Percentiles rank a stretch among this genome's conserved stretches.
Evolutionary conservation across 92 coral and sea anemone genomes (phyloP).

Genomic region (Hydrozoanthus gracilis): DNA sequence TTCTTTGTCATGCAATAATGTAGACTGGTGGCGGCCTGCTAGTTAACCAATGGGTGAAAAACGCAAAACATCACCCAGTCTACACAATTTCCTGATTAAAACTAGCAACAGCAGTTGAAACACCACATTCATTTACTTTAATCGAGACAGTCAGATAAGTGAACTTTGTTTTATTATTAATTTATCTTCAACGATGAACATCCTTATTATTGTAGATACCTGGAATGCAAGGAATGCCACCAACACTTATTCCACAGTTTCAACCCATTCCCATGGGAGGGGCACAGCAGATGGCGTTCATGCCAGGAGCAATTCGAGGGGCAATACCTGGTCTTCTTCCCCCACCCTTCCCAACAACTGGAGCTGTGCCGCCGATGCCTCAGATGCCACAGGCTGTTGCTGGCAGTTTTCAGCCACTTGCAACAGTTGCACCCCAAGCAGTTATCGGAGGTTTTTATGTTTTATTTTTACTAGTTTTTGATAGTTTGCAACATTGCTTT

Average conservation of each 20-base stretch:
- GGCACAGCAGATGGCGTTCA: slow-evolving; percentile 40
- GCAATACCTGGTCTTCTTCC: slow-evolving; percentile 22
- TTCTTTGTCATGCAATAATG: no score
- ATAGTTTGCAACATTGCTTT: no score
- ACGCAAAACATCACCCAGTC: no score
- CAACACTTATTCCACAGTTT: slow-evolving; percentile 57
- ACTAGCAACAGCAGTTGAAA: no score
- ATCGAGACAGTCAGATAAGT: no score
- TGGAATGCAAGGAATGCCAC: slow-evolving; percentile 73
- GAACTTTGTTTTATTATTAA: no score
- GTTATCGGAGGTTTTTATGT: slow-evolving; percentile 63
- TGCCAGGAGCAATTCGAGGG: slow-evolving; percentile 19
- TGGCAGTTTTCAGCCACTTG: slow-evolving; percentile 56
- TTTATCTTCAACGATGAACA: no score
- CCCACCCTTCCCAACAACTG: slow-evolving; percentile 38
- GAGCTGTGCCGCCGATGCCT: slow-evolving; percentile 6
- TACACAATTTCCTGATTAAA: no score
- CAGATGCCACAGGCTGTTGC: slow-evolving; percentile 18
- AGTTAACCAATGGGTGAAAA: no score
- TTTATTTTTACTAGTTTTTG: not conserved
- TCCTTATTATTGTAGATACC: slow-evolving; percentile 35
- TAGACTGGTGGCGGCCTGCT: no score
- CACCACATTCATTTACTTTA: no score
- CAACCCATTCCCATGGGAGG: slow-evolving; percentile 60
- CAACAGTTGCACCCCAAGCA: slow-evolving; percentile 54